These are phyloP conservation scores for Eutolmus rufibarbis DNA, from an alignment of 2,888 invertebrate species.

Conservation along the genomic window DNA sequence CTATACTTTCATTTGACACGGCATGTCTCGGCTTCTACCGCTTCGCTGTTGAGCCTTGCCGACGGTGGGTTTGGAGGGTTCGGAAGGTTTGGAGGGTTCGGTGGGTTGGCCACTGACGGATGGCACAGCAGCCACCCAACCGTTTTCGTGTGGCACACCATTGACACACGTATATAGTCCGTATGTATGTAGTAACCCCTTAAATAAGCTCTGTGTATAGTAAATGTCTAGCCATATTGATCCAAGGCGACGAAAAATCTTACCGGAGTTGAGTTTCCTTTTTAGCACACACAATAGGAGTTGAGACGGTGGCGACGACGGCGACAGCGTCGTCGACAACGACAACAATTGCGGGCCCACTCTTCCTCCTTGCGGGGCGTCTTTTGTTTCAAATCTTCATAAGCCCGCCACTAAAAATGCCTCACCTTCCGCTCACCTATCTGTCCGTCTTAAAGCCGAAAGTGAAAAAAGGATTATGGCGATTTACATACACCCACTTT, in stretches of 20 bases:
- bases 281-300: constrained; percentile 17
- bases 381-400: not conserved
- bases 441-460: constrained; percentile 10
- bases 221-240: constrained; percentile 49
- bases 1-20: constrained; percentile 1
- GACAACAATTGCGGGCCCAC: not conserved
- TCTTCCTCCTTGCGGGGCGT: not conserved
- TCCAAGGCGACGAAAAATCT: constrained; percentile 42
- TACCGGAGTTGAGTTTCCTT: constrained; percentile 23
- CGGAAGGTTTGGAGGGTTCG: not conserved
- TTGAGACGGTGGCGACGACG: constrained; percentile 4
- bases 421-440: not conserved
- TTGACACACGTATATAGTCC: not conserved
- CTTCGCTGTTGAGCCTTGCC: not conserved
- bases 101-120: not conserved
- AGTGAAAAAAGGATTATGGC: not conserved
- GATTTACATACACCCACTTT: not conserved
- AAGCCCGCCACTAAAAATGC: not conserved
- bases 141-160: not conserved
- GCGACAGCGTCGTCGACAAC: not conserved
- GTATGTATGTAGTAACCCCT: constrained; percentile 20
- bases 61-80: not conserved
- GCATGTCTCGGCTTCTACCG: not conserved
- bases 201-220: constrained; percentile 36
- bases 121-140: not conserved